Percentiles rank a stretch among this genome's conserved stretches.
phyloP scores from a whole-genome alignment of 1,140 invertebrate genomes.

The Bombus ignitus region DNA sequence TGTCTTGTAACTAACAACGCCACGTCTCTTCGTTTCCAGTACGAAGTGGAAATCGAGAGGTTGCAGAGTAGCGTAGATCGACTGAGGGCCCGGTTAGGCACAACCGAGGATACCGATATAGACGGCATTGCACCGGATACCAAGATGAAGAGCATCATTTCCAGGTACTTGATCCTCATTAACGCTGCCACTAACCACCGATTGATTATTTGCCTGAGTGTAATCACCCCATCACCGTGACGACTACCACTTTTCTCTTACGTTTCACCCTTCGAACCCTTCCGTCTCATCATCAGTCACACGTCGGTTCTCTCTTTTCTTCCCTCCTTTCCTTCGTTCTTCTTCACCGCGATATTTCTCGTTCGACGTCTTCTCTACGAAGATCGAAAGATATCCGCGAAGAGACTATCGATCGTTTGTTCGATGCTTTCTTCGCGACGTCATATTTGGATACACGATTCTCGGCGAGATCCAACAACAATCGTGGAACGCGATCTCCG shows the following conservation, averaged over 20 bases:
- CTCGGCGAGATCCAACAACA: background rate
- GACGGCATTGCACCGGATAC: conserved; percentile 85
- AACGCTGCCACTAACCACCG: conserved; percentile 56
- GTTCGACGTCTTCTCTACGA: background rate
- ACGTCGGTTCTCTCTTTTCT: conserved; percentile 34
- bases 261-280: conserved; percentile 49
- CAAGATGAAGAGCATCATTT: conserved; percentile 91
- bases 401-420: background rate
- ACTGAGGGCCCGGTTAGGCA: conserved; percentile 83
- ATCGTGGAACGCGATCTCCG: background rate
- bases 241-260: conserved; percentile 45
- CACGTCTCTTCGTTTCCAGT: conserved; percentile 81
- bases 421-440: background rate
- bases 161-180: conserved; percentile 84
- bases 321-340: background rate
- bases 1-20: conserved; percentile 78
- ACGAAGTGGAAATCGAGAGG: conserved; percentile 90
- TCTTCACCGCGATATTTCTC: background rate
- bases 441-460: background rate
- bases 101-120: conserved; percentile 82
- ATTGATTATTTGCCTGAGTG: conserved; percentile 74
- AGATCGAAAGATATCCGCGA: background rate
- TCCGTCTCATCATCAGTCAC: conserved; percentile 52
- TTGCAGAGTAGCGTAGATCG: conserved; percentile 90
- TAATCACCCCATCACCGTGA: conserved; percentile 62